Evolutionary conservation across 2,888 invertebrate species (phyloP).

Genomic region (Heliconius hortense): DNA sequence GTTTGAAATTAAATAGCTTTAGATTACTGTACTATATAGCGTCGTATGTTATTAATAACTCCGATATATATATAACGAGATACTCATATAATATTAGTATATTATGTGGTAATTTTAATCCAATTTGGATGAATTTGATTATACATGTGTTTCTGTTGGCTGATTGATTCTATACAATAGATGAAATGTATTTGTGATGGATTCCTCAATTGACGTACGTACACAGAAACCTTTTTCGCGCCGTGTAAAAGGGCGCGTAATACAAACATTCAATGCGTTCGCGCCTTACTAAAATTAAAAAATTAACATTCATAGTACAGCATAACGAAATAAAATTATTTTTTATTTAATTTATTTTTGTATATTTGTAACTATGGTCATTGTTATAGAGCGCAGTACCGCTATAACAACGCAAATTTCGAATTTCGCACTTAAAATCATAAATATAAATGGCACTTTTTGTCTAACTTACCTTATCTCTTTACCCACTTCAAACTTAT

Average conservation of each 20-base stretch:
- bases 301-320: background rate
- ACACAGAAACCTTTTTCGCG: constrained; percentile 9
- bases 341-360: background rate
- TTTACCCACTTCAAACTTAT: constrained; percentile 71
- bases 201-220: background rate
- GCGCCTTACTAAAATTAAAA: background rate
- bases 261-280: background rate
- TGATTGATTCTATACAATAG: too few species aligned
- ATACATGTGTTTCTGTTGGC: background rate
- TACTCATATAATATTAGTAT: background rate
- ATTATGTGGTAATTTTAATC: background rate
- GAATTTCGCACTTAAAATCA: constrained; percentile 38
- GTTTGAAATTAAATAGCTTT: too few species aligned
- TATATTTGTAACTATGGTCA: background rate
- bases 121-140: background rate
- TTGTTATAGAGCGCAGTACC: background rate
- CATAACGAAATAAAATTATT: background rate
- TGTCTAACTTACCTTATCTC: constrained; percentile 68
- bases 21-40: background rate
- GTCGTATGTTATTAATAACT: background rate
- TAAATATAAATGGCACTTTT: constrained; percentile 50
- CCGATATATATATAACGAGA: background rate
- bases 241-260: constrained; percentile 4
- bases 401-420: constrained; percentile 4
- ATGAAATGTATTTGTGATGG: background rate